phyloP scores from a whole-genome alignment of 2,888 invertebrate species.

The Enchytraeus crypticus region DNA sequence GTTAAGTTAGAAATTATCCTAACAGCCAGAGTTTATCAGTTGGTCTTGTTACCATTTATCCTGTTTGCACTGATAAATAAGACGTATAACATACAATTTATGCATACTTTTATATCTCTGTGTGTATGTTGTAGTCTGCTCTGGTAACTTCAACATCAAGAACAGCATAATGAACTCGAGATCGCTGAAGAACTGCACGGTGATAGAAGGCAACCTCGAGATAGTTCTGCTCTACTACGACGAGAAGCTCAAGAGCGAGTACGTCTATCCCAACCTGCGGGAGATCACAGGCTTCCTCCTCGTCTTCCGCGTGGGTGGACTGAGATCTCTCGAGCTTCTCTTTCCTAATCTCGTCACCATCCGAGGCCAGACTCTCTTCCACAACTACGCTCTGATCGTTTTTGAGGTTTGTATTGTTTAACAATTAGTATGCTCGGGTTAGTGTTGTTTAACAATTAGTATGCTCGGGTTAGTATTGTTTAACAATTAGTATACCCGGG shows the following conservation, averaged over 20 bases:
- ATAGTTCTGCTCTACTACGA: slow-evolving; percentile 72
- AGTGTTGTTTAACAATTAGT: no score
- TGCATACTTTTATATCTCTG: no score
- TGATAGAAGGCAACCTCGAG: slow-evolving; percentile 83
- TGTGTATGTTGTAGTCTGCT: no score
- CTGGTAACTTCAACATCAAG: slow-evolving; percentile 21
- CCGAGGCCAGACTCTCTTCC: slow-evolving; percentile 71
- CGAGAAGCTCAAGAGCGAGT: slow-evolving; percentile 56
- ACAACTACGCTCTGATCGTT: slow-evolving; percentile 76
- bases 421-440: no score
- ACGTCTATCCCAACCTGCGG: slow-evolving; percentile 70
- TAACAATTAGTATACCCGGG: no score
- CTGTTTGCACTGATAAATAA: no score
- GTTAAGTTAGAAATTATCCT: no score
- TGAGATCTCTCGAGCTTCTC: slow-evolving; percentile 70
- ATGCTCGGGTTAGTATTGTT: no score
- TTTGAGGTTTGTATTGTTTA: no score
- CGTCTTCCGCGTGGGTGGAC: slow-evolving; percentile 70
- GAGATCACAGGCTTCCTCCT: slow-evolving; percentile 87
- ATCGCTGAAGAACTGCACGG: slow-evolving; percentile 62
- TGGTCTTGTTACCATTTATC: no score
- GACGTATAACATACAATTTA: no score
- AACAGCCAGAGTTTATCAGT: no score
- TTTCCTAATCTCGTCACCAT: slow-evolving; percentile 92
- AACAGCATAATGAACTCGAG: slow-evolving; percentile 14